Evolutionary conservation across 2,113 vertebrate genomes (phyloP), one percentile per base, ranked within the genome.

Genomic region (Phyllostomus discolor): DNA sequence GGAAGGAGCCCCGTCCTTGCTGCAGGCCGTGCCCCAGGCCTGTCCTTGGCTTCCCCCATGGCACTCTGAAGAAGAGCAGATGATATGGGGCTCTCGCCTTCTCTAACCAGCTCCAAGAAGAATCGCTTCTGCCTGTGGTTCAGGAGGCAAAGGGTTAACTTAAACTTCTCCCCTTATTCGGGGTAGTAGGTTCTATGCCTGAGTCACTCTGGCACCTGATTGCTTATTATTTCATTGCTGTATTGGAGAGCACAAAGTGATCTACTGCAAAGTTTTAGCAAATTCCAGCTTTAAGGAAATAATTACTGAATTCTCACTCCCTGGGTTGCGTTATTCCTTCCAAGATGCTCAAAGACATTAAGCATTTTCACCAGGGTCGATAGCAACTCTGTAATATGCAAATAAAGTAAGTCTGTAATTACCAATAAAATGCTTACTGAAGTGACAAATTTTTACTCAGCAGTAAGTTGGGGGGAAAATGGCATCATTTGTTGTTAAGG

Each of bases 341-440:
- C 93, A 97, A 96, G 93, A 96, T 94, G 82, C 86, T 98, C 82
- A 84, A 7, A 20, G 91, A 97, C 97, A 96, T 95, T 94, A 95
- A 97, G 75, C 85, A 89, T 97, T 95, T 97, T 92, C 96, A 72
- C 95, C 52, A 91, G 95, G 93, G 93, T 90, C 10, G 33, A 94
- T 70, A 87, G 97, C 82, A 97, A 83, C 93, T 97, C 93, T 96
- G 80, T 97, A 97, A 98, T 97, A 98, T 98, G 97, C 97, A 98
- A 98, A 98, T 98, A 96, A 97, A 98, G 93, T 96, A 92, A 93
- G 93, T 98, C 97, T 94, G 97, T 98, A 97, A 98, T 98, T 97
- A 97, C 98, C 97, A 98, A 98, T 98, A 98, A 98, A 98, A 97
- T 96, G 98, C 98, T 97, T 96, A 97, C 97, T 97, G 96, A 95